Evolutionary conservation across 2,888 invertebrate species (phyloP).

Genomic region (Phania funesta): DNA sequence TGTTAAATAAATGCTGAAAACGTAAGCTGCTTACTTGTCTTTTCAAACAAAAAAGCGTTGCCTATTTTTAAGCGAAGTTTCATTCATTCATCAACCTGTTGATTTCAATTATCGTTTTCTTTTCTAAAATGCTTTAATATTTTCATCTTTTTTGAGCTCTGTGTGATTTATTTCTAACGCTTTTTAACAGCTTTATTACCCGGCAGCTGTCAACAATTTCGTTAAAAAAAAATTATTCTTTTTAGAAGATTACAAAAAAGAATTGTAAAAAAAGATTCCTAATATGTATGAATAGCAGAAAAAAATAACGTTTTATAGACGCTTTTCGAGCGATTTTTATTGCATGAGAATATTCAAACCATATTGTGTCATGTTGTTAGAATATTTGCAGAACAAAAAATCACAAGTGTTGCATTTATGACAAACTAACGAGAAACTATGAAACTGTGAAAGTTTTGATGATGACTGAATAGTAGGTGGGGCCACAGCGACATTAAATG

Average conservation of each 20-base stretch:
- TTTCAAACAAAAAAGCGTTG: slow-evolving; percentile 1
- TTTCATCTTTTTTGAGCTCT: background rate
- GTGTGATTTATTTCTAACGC: background rate
- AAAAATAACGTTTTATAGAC: background rate
- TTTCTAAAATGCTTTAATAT: background rate
- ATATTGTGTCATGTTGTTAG: slow-evolving; percentile 61
- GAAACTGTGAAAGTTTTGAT: slow-evolving; percentile 39
- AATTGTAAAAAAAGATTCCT: background rate
- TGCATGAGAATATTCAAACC: slow-evolving; percentile 64
- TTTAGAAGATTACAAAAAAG: background rate
- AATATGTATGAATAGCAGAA: background rate
- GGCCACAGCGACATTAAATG: slow-evolving; percentile 12
- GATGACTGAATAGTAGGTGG: slow-evolving; percentile 52
- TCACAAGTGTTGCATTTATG: background rate
- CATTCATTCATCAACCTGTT: slow-evolving; percentile 33
- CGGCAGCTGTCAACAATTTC: slow-evolving; percentile 61
- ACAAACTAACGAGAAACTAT: slow-evolving; percentile 33
- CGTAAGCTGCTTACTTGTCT: background rate
- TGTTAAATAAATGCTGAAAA: background rate
- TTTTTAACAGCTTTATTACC: slow-evolving; percentile 27
- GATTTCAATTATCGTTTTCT: background rate
- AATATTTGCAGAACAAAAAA: slow-evolving; percentile 22
- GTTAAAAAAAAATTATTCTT: slow-evolving; percentile 3
- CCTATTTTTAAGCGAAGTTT: slow-evolving; percentile 19
- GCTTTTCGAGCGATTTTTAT: slow-evolving; percentile 62